phyloP scores from a whole-genome alignment of 2,113 vertebrate species.

The Microtus oregoni region DNA sequence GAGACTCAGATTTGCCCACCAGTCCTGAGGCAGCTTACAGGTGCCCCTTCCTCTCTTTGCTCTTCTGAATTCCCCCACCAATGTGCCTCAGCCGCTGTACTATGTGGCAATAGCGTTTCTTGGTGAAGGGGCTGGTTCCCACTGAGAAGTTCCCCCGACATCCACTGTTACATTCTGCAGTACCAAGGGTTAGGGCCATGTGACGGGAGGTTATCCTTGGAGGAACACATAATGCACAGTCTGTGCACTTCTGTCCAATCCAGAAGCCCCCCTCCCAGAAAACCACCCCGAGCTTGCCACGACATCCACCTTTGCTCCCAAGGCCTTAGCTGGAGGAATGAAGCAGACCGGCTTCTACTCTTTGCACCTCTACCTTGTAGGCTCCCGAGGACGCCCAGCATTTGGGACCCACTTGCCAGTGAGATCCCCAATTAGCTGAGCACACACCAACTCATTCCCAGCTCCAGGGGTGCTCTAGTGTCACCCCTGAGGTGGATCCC shows the following conservation, averaged over 20 bases:
- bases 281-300: not conserved
- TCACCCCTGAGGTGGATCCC: not conserved
- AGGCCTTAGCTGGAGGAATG: slow-evolving; percentile 9
- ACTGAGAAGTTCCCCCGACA: not conserved
- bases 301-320: not conserved
- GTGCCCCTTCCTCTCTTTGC: not conserved
- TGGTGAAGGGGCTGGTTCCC: slow-evolving; percentile 57
- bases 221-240: not conserved
- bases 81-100: slow-evolving; percentile 74
- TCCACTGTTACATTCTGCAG: not conserved
- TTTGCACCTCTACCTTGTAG: not conserved
- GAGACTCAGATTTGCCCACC: not conserved
- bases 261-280: not conserved
- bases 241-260: not conserved
- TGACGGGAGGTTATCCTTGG: not conserved
- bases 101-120: slow-evolving; percentile 45
- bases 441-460: not conserved
- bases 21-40: not conserved
- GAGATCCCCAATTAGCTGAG: not conserved
- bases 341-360: not conserved
- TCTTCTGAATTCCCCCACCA: slow-evolving; percentile 44
- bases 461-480: not conserved
- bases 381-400: not conserved
- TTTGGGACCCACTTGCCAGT: not conserved
- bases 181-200: not conserved